These are phyloP conservation scores for Lagenorhynchus albirostris DNA, from an alignment of 2,113 vertebrate genomes.

Conservation along the genomic window DNA sequence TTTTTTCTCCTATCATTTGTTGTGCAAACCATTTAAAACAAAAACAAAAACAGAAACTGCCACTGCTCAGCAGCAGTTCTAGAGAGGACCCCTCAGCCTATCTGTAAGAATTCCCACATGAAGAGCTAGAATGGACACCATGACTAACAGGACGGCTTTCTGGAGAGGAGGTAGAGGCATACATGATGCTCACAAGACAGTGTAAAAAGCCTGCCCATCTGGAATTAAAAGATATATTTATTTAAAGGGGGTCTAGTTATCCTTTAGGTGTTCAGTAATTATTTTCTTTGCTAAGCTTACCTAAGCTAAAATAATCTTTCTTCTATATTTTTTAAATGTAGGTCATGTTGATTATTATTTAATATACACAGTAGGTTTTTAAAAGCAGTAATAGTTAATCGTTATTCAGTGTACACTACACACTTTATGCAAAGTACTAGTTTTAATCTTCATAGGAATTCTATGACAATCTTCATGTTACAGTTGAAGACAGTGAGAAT, in stretches of 20 bases:
- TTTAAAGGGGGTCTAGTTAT: neutral
- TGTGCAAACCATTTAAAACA: neutral
- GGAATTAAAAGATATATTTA: neutral
- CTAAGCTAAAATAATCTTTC: neutral
- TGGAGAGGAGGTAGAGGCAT: neutral
- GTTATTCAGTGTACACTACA: neutral
- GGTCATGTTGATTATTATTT: neutral
- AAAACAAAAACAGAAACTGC: neutral
- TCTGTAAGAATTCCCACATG: neutral
- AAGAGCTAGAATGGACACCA: neutral
- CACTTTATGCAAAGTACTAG: neutral
- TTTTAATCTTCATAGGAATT: slow-evolving; percentile 3
- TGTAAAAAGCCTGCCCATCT: neutral
- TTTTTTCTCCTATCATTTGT: neutral
- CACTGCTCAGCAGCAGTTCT: neutral
- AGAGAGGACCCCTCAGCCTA: neutral
- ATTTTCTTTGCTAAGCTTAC: neutral
- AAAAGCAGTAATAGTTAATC: neutral
- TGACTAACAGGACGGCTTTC: neutral
- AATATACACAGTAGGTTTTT: neutral
- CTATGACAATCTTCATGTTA: neutral
- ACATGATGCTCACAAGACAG: neutral
- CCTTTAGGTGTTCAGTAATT: neutral
- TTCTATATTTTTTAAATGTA: neutral
- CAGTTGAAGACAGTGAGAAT: neutral